phyloP scores from a whole-genome alignment of 2,888 invertebrate genomes.

The Nipponacmea schrenckii region DNA sequence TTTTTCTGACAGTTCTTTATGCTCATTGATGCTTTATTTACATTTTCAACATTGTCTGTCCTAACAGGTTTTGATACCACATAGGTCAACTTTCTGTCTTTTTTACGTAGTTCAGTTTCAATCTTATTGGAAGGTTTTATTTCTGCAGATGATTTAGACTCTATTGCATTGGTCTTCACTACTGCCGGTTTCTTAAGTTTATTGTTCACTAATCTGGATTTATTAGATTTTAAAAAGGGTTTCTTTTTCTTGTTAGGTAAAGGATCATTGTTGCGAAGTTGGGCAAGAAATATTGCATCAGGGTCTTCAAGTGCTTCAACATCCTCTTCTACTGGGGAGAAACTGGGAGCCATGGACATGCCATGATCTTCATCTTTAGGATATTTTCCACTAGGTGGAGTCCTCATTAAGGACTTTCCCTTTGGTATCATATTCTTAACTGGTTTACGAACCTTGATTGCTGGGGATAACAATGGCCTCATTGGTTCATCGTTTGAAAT shows the following conservation, averaged over 20 bases:
- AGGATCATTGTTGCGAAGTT: background rate
- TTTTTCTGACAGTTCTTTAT: too few species aligned
- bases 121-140: too few species aligned
- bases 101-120: too few species aligned
- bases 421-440: background rate
- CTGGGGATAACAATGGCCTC: background rate
- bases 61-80: background rate
- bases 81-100: background rate
- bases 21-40: too few species aligned
- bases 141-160: too few species aligned
- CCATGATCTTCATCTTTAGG: background rate
- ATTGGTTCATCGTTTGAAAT: too few species aligned
- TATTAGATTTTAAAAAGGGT: background rate
- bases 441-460: background rate
- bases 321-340: background rate
- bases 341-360: background rate
- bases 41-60: background rate
- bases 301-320: background rate
- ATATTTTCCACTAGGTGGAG: conserved; percentile 1
- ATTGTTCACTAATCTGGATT: background rate
- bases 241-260: background rate
- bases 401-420: background rate
- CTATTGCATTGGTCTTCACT: too few species aligned
- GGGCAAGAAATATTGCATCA: background rate
- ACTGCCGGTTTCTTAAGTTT: background rate